Conservation (phyloP, 1,140 invertebrate species). For the Eueides isabella region DNA sequence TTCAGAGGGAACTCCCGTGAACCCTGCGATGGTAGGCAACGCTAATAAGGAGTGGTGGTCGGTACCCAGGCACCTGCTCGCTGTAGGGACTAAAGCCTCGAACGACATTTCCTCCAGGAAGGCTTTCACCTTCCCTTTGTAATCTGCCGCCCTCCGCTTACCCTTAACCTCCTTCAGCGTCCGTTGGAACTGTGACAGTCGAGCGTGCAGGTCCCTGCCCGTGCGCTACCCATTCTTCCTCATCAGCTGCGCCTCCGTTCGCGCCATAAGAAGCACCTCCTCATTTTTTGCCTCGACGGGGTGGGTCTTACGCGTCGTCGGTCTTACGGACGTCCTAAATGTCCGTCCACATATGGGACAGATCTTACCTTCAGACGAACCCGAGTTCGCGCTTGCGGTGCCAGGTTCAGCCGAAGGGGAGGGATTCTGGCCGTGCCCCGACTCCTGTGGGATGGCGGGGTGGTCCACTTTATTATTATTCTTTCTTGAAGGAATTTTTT, state of each 20-base stretch:
- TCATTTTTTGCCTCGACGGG: background rate
- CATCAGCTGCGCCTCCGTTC: background rate
- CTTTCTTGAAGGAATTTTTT: no score
- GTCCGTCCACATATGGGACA: background rate
- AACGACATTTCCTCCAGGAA: constrained; percentile 18
- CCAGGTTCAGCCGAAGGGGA: background rate
- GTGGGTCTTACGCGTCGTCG: no score
- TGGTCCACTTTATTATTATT: background rate
- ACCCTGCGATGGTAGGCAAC: background rate
- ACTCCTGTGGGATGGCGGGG: background rate
- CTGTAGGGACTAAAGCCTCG: background rate
- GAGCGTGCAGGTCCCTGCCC: background rate
- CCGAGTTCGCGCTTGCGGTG: background rate
- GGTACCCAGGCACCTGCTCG: constrained; percentile 16
- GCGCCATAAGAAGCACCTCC: background rate
- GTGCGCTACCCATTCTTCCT: background rate
- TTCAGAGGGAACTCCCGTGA: background rate
- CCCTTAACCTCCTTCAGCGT: constrained; percentile 45
- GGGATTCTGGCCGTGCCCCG: background rate
- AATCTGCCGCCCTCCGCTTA: constrained; percentile 32
- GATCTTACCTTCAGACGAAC: background rate
- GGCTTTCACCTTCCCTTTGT: constrained; percentile 35
- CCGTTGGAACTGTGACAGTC: background rate
- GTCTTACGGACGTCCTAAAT: background rate
- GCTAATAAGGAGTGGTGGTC: background rate